Evolutionary conservation across 2,113 vertebrate genomes (phyloP).

Genomic region (Calidris pygmaea): DNA sequence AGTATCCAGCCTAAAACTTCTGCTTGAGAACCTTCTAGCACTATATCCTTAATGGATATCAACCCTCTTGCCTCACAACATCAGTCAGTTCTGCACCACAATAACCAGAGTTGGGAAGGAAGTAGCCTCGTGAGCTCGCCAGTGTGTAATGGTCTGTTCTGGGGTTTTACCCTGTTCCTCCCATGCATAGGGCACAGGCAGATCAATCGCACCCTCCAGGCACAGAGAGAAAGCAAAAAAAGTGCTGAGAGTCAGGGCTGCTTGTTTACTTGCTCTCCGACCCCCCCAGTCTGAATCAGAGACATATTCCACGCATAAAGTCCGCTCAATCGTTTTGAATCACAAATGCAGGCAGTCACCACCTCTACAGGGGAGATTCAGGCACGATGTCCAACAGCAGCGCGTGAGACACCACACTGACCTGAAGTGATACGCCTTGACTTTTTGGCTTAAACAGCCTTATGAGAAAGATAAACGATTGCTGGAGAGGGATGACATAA

Average conservation of each 20-base stretch:
- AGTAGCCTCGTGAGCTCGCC: not conserved
- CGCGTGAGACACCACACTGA: accelerated
- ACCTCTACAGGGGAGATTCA: not conserved
- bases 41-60: not conserved
- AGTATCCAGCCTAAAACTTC: not conserved
- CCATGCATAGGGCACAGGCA: not conserved
- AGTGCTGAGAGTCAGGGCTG: not conserved
- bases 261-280: not conserved
- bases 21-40: not conserved
- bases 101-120: not conserved
- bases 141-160: not conserved
- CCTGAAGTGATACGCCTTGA: not conserved
- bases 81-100: not conserved
- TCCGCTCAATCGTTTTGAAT: accelerated
- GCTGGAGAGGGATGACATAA: not conserved
- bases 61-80: not conserved
- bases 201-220: not conserved
- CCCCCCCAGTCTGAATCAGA: not conserved
- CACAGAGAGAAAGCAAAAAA: not conserved
- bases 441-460: not conserved
- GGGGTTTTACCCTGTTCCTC: not conserved
- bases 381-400: not conserved
- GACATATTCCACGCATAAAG: not conserved
- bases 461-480: not conserved
- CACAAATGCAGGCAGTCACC: not conserved